These are phyloP conservation scores for Alaudala cheleensis DNA, from an alignment of 2,113 vertebrate species.

Conservation along the genomic window DNA sequence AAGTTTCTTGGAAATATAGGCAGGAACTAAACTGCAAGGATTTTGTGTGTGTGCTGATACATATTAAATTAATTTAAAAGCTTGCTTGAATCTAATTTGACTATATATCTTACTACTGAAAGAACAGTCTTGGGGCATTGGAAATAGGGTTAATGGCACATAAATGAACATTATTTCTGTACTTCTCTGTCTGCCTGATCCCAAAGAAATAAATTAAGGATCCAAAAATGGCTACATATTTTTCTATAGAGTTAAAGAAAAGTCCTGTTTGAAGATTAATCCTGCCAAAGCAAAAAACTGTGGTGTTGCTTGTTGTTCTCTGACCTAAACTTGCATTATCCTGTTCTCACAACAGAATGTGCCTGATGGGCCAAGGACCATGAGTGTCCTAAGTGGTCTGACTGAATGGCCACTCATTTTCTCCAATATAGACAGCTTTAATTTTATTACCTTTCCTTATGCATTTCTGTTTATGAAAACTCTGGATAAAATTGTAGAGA, in stretches of 20 bases:
- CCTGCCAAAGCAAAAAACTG: not conserved
- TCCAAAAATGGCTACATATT: not conserved
- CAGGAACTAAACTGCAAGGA: not conserved
- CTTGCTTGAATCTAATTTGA: not conserved
- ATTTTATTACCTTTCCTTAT: not conserved
- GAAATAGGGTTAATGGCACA: not conserved
- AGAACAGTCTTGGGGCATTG: not conserved
- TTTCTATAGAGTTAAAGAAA: not conserved
- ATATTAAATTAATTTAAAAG: not conserved
- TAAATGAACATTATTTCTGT: not conserved
- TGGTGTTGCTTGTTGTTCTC: not conserved
- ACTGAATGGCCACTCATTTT: not conserved
- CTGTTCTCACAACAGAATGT: not conserved
- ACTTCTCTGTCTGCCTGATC: not conserved
- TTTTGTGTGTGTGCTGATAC: not conserved
- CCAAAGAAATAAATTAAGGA: not conserved
- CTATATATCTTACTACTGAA: not conserved
- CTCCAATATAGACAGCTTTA: not conserved
- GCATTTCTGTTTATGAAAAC: not conserved
- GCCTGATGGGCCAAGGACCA: not conserved
- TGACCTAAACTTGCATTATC: not conserved
- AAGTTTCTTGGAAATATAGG: not conserved
- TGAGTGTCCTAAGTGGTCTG: not conserved
- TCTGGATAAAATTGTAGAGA: not conserved
- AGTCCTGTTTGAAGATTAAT: not conserved